Evolutionary conservation across 2,113 vertebrate species (phyloP).

Genomic region (Chaetops frenatus): DNA sequence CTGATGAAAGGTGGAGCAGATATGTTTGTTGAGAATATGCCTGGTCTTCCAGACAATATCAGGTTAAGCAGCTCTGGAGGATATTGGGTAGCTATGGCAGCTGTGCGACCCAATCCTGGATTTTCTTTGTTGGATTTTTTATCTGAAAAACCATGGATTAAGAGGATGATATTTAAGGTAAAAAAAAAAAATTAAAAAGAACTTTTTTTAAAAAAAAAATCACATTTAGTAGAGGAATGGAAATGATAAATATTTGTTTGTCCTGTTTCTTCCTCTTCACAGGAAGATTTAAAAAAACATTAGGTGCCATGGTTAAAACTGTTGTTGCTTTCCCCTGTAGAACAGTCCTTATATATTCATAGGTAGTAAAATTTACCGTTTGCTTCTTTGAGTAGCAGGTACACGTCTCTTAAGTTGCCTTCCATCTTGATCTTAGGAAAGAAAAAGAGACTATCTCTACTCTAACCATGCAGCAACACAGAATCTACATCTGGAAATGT

Average conservation of each 20-base stretch:
- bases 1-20: constrained; percentile 95
- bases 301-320: background rate
- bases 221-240: background rate
- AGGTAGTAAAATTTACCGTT: background rate
- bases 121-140: constrained; percentile 97
- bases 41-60: constrained; percentile 95
- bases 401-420: background rate
- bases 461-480: background rate
- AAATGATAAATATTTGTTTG: background rate
- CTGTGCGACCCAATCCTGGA: constrained; percentile 83
- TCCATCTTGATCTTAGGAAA: background rate
- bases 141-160: constrained; percentile 89
- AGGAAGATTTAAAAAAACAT: background rate
- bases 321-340: background rate
- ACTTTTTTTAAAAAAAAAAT: rapidly evolving
- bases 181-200: background rate
- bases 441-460: background rate
- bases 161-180: constrained; percentile 94
- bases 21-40: constrained; percentile 92
- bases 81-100: constrained; percentile 92
- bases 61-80: constrained; percentile 89
- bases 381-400: background rate
- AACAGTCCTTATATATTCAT: background rate
- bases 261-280: background rate
- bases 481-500: background rate